These are phyloP conservation scores for Arnoldichthys spilopterus DNA, from an alignment of 2,797 vertebrate genomes.

Conservation along the genomic window DNA sequence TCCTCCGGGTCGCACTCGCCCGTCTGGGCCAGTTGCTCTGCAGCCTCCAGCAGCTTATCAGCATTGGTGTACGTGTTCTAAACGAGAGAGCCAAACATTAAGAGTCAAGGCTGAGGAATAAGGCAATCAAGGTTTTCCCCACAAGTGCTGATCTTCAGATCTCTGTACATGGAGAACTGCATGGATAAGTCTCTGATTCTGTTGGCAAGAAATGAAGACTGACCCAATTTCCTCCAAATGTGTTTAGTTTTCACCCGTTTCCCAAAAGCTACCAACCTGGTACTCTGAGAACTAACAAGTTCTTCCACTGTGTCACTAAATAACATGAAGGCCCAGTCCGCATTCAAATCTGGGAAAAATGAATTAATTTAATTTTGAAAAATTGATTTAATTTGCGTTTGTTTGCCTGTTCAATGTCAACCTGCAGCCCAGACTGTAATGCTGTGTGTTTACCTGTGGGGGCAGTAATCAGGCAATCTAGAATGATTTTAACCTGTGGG, in stretches of 20 bases:
- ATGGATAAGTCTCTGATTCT: neutral
- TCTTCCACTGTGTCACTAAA: neutral
- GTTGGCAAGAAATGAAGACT: neutral
- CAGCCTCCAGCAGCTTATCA: slow-evolving; percentile 95
- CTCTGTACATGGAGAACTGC: neutral
- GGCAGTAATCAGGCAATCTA: too few relatives aligned
- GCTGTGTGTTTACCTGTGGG: too few relatives aligned
- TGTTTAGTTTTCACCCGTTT: neutral
- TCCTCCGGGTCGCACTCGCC: slow-evolving; percentile 98
- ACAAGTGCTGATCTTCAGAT: neutral
- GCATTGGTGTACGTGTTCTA: slow-evolving; percentile 98
- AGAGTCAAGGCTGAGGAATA: neutral
- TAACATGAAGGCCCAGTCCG: too few relatives aligned
- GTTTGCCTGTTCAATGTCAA: too few relatives aligned
- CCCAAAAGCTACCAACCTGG: too few relatives aligned
- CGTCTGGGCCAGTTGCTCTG: slow-evolving; percentile 96
- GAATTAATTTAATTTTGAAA: too few relatives aligned
- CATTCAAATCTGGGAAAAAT: too few relatives aligned
- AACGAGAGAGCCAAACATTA: slow-evolving; percentile 11
- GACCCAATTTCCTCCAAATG: neutral
- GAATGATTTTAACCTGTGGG: too few relatives aligned
- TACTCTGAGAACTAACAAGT: neutral
- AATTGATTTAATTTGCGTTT: too few relatives aligned
- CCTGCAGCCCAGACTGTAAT: too few relatives aligned
- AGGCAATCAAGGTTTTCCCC: neutral